phyloP scores from a whole-genome alignment of 2,113 vertebrate genomes.

The Daphoenositta chrysoptera region DNA sequence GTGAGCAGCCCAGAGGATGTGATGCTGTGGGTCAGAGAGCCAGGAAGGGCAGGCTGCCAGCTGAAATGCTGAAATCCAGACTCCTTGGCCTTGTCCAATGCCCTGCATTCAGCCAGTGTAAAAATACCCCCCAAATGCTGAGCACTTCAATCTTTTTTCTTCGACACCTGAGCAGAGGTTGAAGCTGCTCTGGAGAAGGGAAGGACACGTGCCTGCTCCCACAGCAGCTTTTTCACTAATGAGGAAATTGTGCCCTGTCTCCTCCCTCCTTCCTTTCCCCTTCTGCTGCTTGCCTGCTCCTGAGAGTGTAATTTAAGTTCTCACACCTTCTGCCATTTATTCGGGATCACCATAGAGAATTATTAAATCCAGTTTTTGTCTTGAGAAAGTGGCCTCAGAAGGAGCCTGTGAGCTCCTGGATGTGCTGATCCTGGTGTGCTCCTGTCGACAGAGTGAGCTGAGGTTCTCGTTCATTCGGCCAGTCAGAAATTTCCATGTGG shows the following conservation, averaged over 20 bases:
- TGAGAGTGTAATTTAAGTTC: neutral
- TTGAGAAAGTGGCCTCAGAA: neutral
- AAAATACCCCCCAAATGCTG: neutral
- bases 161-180: neutral
- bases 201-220: neutral
- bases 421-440: neutral
- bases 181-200: neutral
- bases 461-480: neutral
- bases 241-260: neutral
- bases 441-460: rapidly evolving
- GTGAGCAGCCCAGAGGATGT: neutral
- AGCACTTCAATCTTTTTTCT: neutral
- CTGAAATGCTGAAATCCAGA: neutral
- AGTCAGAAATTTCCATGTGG: neutral
- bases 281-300: neutral
- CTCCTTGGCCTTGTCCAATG: neutral
- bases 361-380: neutral
- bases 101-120: neutral
- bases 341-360: neutral
- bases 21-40: neutral
- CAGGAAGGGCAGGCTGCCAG: neutral
- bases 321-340: neutral
- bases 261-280: neutral
- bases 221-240: neutral
- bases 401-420: neutral